These are phyloP conservation scores for Peromyscus leucopus DNA, from an alignment of 2,113 vertebrate genomes.

Conservation along the genomic window DNA sequence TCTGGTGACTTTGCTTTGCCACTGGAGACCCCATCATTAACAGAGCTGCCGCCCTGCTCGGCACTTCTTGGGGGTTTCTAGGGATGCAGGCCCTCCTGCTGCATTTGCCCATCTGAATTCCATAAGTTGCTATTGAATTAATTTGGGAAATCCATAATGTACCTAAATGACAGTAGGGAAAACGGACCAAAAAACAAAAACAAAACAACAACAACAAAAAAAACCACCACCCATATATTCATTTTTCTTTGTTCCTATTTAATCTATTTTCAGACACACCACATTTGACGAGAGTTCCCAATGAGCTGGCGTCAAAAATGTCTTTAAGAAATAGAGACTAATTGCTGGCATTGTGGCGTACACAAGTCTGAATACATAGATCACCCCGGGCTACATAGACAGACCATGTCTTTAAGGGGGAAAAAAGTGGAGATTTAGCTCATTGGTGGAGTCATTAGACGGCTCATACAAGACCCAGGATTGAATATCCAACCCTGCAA, in stretches of 20 bases:
- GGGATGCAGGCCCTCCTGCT: not conserved
- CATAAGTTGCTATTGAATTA: not conserved
- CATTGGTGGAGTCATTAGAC: not conserved
- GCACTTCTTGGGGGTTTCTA: not conserved
- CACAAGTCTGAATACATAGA: not conserved
- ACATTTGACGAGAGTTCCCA: slow-evolving; percentile 39
- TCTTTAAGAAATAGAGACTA: slow-evolving; percentile 60
- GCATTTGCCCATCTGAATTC: slow-evolving; percentile 25
- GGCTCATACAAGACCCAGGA: not conserved
- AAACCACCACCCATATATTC: not conserved
- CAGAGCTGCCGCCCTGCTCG: not conserved
- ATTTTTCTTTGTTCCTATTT: slow-evolving; percentile 49
- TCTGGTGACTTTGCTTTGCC: not conserved
- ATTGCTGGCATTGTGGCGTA: not conserved
- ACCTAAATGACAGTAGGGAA: slow-evolving; percentile 5
- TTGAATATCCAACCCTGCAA: not conserved
- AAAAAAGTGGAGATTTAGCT: not conserved
- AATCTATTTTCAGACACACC: not conserved
- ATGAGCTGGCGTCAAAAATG: slow-evolving; percentile 24
- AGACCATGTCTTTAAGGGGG: not conserved
- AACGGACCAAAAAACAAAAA: not conserved
- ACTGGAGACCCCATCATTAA: not conserved
- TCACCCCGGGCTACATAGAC: not conserved
- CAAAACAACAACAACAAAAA: no score
- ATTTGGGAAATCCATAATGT: not conserved